Evolutionary conservation across 2,888 invertebrate genomes (phyloP).

Genomic region (Rhagonycha fulva): DNA sequence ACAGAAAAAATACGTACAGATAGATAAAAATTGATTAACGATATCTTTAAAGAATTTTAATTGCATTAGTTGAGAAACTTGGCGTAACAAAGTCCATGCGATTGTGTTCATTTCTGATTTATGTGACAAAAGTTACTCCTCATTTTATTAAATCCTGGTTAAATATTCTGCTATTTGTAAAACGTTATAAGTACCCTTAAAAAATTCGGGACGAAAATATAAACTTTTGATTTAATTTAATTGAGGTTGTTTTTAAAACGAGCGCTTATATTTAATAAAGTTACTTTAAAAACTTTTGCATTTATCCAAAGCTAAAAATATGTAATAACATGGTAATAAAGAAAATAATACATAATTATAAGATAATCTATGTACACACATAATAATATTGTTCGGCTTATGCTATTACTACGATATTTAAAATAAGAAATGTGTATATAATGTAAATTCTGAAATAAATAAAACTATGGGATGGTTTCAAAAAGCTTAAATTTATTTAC

Average conservation of each 20-base stretch:
- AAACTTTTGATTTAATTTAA: slow-evolving; percentile 22
- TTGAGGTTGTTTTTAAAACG: slow-evolving; percentile 13
- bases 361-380: no score
- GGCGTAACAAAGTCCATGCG: slow-evolving; percentile 16
- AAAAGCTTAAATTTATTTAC: not conserved
- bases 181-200: slow-evolving; percentile 7
- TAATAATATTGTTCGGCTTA: not conserved
- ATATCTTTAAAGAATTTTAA: slow-evolving; percentile 29
- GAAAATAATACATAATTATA: not conserved
- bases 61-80: slow-evolving; percentile 22
- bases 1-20: slow-evolving; percentile 8
- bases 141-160: slow-evolving; percentile 13
- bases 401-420: not conserved
- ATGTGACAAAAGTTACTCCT: slow-evolving; percentile 17
- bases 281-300: slow-evolving; percentile 6
- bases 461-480: not conserved
- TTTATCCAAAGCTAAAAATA: not conserved
- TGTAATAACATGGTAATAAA: not conserved
- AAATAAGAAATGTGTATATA: not conserved
- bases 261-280: not conserved
- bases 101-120: slow-evolving; percentile 26
- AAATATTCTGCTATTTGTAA: not conserved
- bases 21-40: slow-evolving; percentile 31
- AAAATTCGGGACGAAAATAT: slow-evolving; percentile 11
- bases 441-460: not conserved